phyloP scores from a whole-genome alignment of 2,888 invertebrate species.

The Hirtodrosophila trivittata region DNA sequence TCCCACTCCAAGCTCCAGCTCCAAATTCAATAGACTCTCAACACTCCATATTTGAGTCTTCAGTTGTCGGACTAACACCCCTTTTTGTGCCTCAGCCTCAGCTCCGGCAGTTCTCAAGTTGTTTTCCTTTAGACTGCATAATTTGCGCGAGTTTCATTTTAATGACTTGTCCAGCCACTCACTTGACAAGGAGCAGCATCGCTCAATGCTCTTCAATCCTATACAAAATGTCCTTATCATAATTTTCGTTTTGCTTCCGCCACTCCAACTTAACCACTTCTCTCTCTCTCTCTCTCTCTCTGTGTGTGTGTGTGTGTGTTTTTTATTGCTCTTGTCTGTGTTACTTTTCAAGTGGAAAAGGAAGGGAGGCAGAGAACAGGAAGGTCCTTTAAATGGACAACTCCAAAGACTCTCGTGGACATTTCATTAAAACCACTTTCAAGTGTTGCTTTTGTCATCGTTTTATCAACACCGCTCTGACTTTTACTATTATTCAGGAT shows the following conservation, averaged over 20 bases:
- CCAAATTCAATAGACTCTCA: too few species aligned
- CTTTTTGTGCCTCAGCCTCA: too few species aligned
- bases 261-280: too few species aligned
- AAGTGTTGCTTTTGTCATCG: constrained; percentile 31
- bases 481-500: constrained; percentile 18
- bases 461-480: constrained; percentile 4
- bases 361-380: neutral
- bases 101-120: too few species aligned
- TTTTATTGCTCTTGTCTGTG: constrained; percentile 22
- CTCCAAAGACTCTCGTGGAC: constrained; percentile 64
- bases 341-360: neutral
- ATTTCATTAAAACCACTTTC: constrained; percentile 61
- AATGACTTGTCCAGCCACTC: constrained; percentile 57
- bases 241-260: constrained; percentile 62
- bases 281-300: too few species aligned
- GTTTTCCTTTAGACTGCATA: constrained; percentile 43
- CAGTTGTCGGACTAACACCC: too few species aligned
- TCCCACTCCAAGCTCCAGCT: too few species aligned
- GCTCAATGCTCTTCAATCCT: constrained; percentile 2
- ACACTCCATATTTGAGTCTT: too few species aligned
- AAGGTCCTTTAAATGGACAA: constrained; percentile 48
- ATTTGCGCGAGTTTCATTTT: constrained; percentile 62
- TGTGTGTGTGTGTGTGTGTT: constrained; percentile 2
- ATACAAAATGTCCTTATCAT: constrained; percentile 47
- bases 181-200: constrained; percentile 9